Base-by-base conservation (phyloP, 2,113 vertebrate genomes). In the Malaclemys terrapin region DNA sequence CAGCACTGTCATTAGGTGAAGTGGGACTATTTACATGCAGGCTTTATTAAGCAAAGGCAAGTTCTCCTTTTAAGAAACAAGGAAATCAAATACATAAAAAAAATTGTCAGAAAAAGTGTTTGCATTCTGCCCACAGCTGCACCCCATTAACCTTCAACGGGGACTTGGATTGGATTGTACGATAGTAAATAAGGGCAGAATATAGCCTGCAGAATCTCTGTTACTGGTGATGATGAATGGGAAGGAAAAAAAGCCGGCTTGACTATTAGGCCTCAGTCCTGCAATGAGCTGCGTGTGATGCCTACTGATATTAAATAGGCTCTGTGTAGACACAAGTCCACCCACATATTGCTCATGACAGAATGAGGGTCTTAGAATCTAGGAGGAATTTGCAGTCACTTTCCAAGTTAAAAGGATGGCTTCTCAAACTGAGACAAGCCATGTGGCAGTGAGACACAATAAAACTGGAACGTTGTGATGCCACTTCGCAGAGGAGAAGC, bases 161-260 rank as follows among this genome's bases (percentile, higher is more conserved):
- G 69, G 82, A 49, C 22, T 50, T 54, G 7, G 0, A 10, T 69
- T 81, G 0, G 1, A 25, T 22, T 29, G 31, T 0, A 0, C 65
- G 29, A 29, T 14, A n/a, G 42, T n/a, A 5, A 38, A 57, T 59
- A 49, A 49, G 38, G 27, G 47, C 16, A 10, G 17, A n/a, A n/a
- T n/a, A 8, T 69, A 69, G 65, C 35, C 17, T 69, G 17, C 35
- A n/a, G 65, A n/a, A 69, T 69, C n/a, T 69, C n/a, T 56, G 10
- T 52, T 42, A 19, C 65, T 69, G 17, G 20, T 69, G 82, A 52
- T 85, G 78, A 29, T 0, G 0, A 20, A 88, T 83, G 16, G 17
- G 65, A 69, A n/a, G 16, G 52, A 80, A 89, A 62, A 62, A 69
- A 82, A 45, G 56, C 17, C 47, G 52, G 10, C 20, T 53, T 45